A percentile compares a stretch with the other conserved stretches of the same genome.
phyloP scores from a whole-genome alignment of 2,113 vertebrate species.

The Callipepla squamata region DNA sequence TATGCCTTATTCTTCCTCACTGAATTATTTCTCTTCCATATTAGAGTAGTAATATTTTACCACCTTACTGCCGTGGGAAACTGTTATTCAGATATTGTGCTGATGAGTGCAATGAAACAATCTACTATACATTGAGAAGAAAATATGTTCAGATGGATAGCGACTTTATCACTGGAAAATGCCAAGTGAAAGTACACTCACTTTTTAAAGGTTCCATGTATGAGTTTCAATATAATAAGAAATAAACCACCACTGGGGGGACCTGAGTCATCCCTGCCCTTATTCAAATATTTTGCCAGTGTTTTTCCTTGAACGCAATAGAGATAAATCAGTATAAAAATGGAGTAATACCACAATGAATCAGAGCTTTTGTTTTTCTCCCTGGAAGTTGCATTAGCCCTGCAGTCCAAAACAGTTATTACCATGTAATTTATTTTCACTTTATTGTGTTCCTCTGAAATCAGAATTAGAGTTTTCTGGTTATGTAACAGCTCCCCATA shows the following conservation, averaged over 20 bases:
- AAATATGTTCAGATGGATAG: neutral
- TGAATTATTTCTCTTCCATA: neutral
- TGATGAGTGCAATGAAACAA: neutral
- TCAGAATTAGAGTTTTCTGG: constrained; percentile 3
- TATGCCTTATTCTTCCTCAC: neutral
- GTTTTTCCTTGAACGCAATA: constrained; percentile 29
- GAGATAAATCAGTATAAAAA: constrained; percentile 25
- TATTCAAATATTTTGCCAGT: constrained; percentile 28
- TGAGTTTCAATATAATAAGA: neutral
- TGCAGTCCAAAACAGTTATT: constrained; percentile 49
- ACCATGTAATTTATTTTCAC: constrained; percentile 41
- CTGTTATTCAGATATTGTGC: neutral
- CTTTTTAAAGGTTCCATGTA: constrained; percentile 23
- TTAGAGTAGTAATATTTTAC: neutral
- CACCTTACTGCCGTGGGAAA: neutral
- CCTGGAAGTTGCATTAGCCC: constrained; percentile 18
- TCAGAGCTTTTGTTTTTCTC: constrained; percentile 51
- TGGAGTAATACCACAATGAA: constrained; percentile 9
- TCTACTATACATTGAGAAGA: constrained; percentile 28
- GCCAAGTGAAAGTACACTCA: neutral
- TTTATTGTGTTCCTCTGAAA: constrained; percentile 45
- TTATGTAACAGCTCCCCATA: constrained; percentile 17
- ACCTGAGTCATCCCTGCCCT: constrained; percentile 44
- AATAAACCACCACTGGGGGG: neutral
- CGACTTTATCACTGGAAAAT: constrained; percentile 21